A percentile compares a stretch with the other conserved stretches of the same genome.
phyloP scores from a whole-genome alignment of 2,888 invertebrate genomes.

The Lithophane ornitopus region DNA sequence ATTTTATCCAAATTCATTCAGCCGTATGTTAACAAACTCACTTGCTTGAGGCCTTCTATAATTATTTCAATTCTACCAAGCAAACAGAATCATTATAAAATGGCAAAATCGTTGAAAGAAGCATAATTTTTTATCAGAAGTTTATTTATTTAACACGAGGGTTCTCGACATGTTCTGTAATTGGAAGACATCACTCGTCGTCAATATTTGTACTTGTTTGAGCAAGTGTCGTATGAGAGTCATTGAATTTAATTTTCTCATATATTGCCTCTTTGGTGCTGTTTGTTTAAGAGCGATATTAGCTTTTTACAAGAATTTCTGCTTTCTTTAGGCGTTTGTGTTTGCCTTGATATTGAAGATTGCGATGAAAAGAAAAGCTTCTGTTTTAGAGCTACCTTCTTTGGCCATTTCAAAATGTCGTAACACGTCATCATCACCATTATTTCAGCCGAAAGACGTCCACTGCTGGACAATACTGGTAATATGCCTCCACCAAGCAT shows the following conservation, averaged over 20 bases:
- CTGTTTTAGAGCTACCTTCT: not conserved
- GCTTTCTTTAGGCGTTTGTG: slow-evolving; percentile 11
- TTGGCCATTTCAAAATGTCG: not conserved
- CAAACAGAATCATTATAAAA: not conserved
- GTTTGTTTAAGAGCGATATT: slow-evolving; percentile 29
- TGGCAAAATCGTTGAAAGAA: not conserved
- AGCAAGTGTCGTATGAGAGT: slow-evolving; percentile 28
- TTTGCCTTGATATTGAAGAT: slow-evolving; percentile 28
- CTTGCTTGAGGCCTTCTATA: not conserved
- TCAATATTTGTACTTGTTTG: slow-evolving; percentile 43
- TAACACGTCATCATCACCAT: not conserved
- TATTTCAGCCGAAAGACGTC: not conserved
- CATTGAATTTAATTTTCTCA: slow-evolving; percentile 31
- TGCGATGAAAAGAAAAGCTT: not conserved
- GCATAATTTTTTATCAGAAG: not conserved
- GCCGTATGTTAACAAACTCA: too few relatives aligned
- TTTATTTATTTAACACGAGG: slow-evolving; percentile 27
- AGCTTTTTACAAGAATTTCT: slow-evolving; percentile 21
- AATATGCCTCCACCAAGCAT: not conserved
- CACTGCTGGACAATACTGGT: not conserved
- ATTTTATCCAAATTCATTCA: too few relatives aligned
- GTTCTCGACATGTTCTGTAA: slow-evolving; percentile 27
- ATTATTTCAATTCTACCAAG: not conserved
- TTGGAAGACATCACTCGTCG: slow-evolving; percentile 41
- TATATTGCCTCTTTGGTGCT: slow-evolving; percentile 29